These are phyloP conservation scores for Ferdinandea cuprea DNA, from an alignment of 2,888 invertebrate genomes.

Conservation along the genomic window DNA sequence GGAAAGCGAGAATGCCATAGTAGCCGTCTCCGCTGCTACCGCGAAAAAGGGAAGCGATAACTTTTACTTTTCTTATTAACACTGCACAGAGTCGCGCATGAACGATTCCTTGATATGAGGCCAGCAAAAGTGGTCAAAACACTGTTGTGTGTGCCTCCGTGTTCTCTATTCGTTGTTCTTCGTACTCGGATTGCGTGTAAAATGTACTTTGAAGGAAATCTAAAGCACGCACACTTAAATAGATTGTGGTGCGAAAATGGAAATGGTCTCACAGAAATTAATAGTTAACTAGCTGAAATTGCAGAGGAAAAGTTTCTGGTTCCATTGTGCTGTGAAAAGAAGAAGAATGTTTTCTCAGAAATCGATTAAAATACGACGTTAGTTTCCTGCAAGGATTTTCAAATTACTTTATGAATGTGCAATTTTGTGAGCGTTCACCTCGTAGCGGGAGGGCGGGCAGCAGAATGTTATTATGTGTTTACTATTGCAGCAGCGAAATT, in stretches of 20 bases:
- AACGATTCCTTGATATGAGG: conserved; percentile 14
- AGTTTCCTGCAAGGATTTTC: conserved; percentile 14
- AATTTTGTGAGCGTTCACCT: neutral
- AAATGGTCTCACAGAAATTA: conserved; percentile 25
- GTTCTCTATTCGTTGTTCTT: neutral
- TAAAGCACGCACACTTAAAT: conserved; percentile 32
- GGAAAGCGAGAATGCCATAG: conserved; percentile 14
- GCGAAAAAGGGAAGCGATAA: conserved; percentile 7
- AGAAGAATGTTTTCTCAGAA: conserved; percentile 17
- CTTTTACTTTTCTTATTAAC: conserved; percentile 37
- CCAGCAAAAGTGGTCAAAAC: conserved; percentile 8
- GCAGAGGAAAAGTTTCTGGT: conserved; percentile 8
- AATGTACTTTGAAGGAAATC: conserved; percentile 24
- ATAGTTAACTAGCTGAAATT: conserved; percentile 22
- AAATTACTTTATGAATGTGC: conserved; percentile 21
- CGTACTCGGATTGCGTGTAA: conserved; percentile 31
- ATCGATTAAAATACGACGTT: conserved; percentile 24
- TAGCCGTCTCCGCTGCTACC: too few relatives aligned
- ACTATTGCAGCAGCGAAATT: neutral
- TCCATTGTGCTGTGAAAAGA: neutral
- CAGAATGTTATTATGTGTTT: neutral
- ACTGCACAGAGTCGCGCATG: conserved; percentile 38
- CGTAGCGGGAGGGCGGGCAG: neutral
- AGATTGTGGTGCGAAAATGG: conserved; percentile 20
- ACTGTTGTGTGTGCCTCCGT: neutral